Base-by-base conservation (phyloP, 2,113 vertebrate species). In the Chinchilla lanigera region DNA sequence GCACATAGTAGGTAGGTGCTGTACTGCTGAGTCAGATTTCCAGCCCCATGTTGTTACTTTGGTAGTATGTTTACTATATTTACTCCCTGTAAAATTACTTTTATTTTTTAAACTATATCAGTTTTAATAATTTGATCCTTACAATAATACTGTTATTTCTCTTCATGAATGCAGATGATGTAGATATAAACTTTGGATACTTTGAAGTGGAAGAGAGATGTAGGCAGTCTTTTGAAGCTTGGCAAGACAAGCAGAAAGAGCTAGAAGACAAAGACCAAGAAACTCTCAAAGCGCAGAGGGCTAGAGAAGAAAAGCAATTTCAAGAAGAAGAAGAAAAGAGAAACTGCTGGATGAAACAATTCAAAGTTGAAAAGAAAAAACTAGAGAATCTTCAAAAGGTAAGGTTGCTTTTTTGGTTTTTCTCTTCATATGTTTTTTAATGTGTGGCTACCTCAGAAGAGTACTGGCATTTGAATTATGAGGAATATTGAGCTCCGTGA, bases 331-430 rank as follows among this genome's bases (percentile, higher is more conserved):
- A 98, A 0, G 91, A 98, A 96, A 98, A 96, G 93, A 98, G 94
- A 78, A 60, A 97, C 86, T 95, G 52, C 61, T 96, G 73, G 96
- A 98, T 99, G 77, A 95, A 97, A 86, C 97, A 99, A 80, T 99
- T 99, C 97, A 98, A 99, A 87, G 86, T 98, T 97, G 99, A 99
- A 98, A 98, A 99, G 89, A 98, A 96, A 93, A 99, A 98, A 93
- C 98, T 99, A 93, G 98, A 99, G 65, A 95, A 96, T 89, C 94
- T 98, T 77, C 98, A 98, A 89, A 98, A 97, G 98, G 99, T 99
- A 98, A 98, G 85, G 1, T 19, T 47, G 84, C 26, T 14, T 24
- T 56, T 61, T 78, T 33, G 22, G 50, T 93, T 84, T 96, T 92
- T 20, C 67, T 86, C 93, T 78, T 24, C 19, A 1, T 19, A 26